phyloP scores from a whole-genome alignment of 2,888 invertebrate genomes.

The Lydus trimaculatus region DNA sequence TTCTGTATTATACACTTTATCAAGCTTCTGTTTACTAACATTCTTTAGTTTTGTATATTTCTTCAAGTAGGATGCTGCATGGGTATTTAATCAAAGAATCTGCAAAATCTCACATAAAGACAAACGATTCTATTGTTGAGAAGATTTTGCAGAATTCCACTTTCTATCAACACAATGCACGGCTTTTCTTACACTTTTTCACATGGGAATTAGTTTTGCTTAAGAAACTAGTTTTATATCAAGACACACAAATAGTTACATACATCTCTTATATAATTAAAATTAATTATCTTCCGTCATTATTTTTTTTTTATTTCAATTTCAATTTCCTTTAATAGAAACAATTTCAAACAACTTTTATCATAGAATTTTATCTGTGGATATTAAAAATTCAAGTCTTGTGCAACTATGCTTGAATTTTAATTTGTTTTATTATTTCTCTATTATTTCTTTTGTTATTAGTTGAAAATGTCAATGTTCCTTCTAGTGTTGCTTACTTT shows the following conservation, averaged over 20 bases:
- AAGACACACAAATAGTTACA: not conserved
- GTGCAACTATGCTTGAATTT: constrained; percentile 5
- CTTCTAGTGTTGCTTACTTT: constrained; percentile 21
- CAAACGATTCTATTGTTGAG: not conserved
- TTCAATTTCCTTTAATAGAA: not conserved
- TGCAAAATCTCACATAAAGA: not conserved
- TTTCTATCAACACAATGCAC: not conserved
- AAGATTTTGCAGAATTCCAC: not conserved
- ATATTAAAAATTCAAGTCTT: not conserved
- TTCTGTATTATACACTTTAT: constrained; percentile 15
- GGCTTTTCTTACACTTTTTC: not conserved
- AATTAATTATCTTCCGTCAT: not conserved
- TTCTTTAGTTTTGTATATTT: not conserved
- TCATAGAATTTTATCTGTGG: not conserved
- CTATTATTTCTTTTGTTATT: constrained; percentile 1
- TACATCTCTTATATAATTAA: constrained; percentile 2
- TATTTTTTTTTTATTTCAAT: not conserved
- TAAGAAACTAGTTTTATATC: not conserved
- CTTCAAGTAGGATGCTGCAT: not conserved
- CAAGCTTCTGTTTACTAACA: constrained; percentile 21
- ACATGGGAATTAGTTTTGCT: not conserved
- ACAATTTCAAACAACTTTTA: not conserved
- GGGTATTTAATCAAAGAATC: not conserved
- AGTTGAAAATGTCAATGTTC: constrained; percentile 9
- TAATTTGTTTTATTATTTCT: not conserved